A percentile compares a stretch with the other conserved stretches of the same genome.
These are phyloP conservation scores for Mimumesa dahlbomi DNA, from an alignment of 2,888 invertebrate genomes.

Conservation along the genomic window DNA sequence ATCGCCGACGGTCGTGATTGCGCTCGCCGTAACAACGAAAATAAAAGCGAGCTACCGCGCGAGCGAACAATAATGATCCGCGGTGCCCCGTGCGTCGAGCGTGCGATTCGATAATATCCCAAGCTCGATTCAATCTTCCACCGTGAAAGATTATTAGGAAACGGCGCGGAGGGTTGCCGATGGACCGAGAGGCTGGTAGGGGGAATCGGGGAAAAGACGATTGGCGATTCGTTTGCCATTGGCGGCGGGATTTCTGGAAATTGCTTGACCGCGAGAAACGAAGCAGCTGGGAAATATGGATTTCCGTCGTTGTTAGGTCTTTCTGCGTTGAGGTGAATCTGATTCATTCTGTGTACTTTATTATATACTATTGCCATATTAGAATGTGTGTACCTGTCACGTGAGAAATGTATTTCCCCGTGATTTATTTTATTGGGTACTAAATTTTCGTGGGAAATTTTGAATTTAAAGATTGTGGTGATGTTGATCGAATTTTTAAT, in stretches of 20 bases:
- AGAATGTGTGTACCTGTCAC: too few relatives aligned
- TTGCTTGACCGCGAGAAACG: conserved; percentile 1
- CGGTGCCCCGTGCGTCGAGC: conserved; percentile 37
- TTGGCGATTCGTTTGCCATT: conserved; percentile 1
- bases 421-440: too few relatives aligned
- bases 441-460: too few relatives aligned
- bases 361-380: too few relatives aligned
- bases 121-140: conserved; percentile 45
- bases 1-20: conserved; percentile 44
- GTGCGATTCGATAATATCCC: conserved; percentile 58
- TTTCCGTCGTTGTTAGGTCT: too few relatives aligned
- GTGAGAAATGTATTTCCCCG: too few relatives aligned
- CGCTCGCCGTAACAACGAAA: conserved; percentile 32
- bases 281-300: too few relatives aligned
- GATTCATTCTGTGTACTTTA: too few relatives aligned
- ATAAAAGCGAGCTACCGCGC: conserved; percentile 31
- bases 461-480: too few relatives aligned
- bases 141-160: conserved; percentile 43
- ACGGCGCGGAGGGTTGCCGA: conserved; percentile 5
- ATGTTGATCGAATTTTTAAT: too few relatives aligned
- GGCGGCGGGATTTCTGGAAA: conserved; percentile 9
- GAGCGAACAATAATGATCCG: conserved; percentile 47
- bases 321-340: too few relatives aligned
- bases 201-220: conserved; percentile 11
- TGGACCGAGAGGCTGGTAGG: background rate